Percentiles rank a stretch among this genome's conserved stretches.
Evolutionary conservation across 1,140 invertebrate genomes (phyloP).

Genomic region (Diabrotica undecimpunctata): DNA sequence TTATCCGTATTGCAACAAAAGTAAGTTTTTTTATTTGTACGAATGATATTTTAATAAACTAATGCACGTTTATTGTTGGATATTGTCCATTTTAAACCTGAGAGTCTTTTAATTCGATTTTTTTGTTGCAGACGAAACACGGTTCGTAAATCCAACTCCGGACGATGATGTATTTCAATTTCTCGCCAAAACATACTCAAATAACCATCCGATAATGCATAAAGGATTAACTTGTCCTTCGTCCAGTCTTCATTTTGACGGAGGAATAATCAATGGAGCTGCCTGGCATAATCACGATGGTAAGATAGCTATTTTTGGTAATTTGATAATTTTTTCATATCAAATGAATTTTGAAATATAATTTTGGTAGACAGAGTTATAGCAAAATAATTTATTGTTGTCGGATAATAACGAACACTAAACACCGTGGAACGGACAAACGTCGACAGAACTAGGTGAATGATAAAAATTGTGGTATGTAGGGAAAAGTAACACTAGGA

Average conservation of each 20-base stretch:
- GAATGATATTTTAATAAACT: too few species aligned
- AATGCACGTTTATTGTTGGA: too few species aligned
- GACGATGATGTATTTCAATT: conserved; percentile 67
- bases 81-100: too few species aligned
- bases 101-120: not conserved
- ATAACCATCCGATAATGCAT: conserved; percentile 53
- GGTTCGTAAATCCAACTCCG: conserved; percentile 48
- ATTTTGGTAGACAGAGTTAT: too few species aligned
- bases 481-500: too few species aligned
- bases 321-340: too few species aligned
- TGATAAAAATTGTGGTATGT: too few species aligned
- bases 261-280: conserved; percentile 60
- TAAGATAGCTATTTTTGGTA: conserved; percentile 29
- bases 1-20: conserved; percentile 52
- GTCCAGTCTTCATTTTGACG: conserved; percentile 17
- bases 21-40: not conserved
- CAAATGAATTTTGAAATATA: too few species aligned
- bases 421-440: too few species aligned
- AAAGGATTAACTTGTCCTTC: conserved; percentile 21
- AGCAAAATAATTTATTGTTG: too few species aligned
- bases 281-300: conserved; percentile 57
- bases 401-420: too few species aligned
- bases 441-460: too few species aligned
- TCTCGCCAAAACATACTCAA: conserved; percentile 60
- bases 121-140: not conserved